These are phyloP conservation scores for Eurystomus gularis DNA, from an alignment of 2,113 vertebrate species.

Conservation along the genomic window DNA sequence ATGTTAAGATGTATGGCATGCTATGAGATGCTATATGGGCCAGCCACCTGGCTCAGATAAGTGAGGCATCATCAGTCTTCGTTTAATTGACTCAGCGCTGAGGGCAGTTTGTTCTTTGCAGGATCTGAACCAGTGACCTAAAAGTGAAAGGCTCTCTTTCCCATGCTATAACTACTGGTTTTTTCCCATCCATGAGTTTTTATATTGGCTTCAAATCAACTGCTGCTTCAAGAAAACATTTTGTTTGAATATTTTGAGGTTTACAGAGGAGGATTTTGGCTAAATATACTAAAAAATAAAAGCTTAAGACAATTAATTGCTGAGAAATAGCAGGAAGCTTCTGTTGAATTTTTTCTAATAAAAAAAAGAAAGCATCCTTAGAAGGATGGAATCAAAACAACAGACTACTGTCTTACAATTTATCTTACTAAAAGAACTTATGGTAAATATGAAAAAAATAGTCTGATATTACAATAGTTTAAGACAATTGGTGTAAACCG, in stretches of 20 bases:
- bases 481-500: not conserved
- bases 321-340: not conserved
- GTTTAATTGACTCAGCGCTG: not conserved
- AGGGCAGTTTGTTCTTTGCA: not conserved
- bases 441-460: not conserved
- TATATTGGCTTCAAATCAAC: not conserved
- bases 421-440: not conserved
- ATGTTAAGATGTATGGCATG: not conserved
- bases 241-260: not conserved
- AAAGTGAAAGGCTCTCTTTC: slow-evolving; percentile 14
- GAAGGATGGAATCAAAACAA: not conserved
- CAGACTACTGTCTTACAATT: not conserved
- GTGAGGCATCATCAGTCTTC: not conserved
- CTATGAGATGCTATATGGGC: not conserved
- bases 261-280: not conserved
- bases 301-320: not conserved
- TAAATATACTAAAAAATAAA: not conserved
- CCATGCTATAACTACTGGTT: not conserved
- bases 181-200: not conserved
- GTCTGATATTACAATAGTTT: not conserved
- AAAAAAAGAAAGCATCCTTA: not conserved
- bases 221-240: not conserved
- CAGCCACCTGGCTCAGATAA: not conserved
- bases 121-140: not conserved
- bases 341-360: not conserved